Conservation (phyloP, 2,113 vertebrate genomes). For the Eptesicus fuscus region DNA sequence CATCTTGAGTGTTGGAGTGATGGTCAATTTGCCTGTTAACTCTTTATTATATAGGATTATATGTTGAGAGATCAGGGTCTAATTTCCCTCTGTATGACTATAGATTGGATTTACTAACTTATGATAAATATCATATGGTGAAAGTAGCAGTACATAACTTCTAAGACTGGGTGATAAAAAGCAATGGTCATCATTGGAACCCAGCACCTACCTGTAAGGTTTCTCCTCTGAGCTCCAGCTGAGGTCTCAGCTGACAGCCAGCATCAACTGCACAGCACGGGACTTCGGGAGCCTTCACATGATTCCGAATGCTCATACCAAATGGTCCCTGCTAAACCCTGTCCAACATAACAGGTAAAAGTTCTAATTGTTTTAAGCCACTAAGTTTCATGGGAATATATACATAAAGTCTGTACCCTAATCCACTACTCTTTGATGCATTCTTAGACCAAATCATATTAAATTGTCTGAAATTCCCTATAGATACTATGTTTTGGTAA, state of each 20-base stretch:
- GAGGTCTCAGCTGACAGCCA: background rate
- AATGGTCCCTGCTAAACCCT: background rate
- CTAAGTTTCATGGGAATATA: background rate
- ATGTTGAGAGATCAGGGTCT: background rate
- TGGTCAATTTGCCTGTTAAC: too few relatives aligned
- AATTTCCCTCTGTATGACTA: background rate
- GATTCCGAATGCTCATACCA: background rate
- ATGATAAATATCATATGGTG: too few relatives aligned
- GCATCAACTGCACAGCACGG: fast-evolving
- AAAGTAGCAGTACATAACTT: background rate
- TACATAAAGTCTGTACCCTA: background rate
- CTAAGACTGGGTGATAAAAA: background rate
- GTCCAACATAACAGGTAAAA: background rate
- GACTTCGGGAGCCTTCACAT: background rate
- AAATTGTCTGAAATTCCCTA: background rate
- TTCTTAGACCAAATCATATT: background rate
- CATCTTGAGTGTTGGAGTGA: too few relatives aligned
- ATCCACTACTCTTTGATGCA: background rate
- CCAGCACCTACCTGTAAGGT: background rate
- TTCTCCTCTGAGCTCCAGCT: background rate
- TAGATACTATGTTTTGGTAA: background rate
- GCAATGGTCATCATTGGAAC: background rate
- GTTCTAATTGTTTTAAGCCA: background rate
- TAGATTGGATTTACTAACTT: background rate
- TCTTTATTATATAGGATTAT: background rate